Base-by-base conservation (phyloP, 2,113 vertebrate genomes). In the Oreotragus oreotragus region DNA sequence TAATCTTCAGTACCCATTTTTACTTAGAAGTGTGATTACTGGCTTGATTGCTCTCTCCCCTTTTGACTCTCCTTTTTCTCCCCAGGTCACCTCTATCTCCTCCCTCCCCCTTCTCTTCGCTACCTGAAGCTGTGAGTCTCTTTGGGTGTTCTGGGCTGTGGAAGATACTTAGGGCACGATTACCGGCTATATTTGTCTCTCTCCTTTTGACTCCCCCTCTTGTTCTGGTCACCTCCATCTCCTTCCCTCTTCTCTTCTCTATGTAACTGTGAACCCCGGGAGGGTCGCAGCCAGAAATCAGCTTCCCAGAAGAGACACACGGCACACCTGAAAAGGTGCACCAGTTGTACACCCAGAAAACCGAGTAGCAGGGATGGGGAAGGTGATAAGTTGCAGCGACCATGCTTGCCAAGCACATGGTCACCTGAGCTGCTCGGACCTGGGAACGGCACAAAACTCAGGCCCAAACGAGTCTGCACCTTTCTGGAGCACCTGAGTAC, bases 361-460 rank as follows among this genome's bases (percentile, higher is more conserved):
- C 57, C 2, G 1, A 60, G 11, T 0, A 0, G 57, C 57, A 13
- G 27, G 57, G 11, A 13, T 28, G 5, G 25, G 57, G 57, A 11
- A 60, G 57, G 57, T 0, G 57, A 60, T 60, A 60, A 60, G 57
- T 58, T 58, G 57, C 57, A 58, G 25, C 1, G 10, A 60, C 57
- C 0, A 5, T 28, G 57, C 11, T 60, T 28, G 57, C 57, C 25
- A 60, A 60, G 57, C 25, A 60, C 57, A 25, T 28, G 57, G 57
- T 60, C 57, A 28, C 25, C 25, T 13, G 57, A 60, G 25, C 57
- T 60, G 27, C 57, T 60, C 5, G 2, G 57, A 28, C 11, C 57
- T 60, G 57, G 25, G 57, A 28, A 60, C 4, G 11, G 57, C 57
- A 60, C 57, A 60, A 60, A 60, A 60, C 57, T 5, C 25, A 13